Percentiles rank a stretch among this genome's conserved stretches.
These are phyloP conservation scores for Mastomys natalensis DNA, from an alignment of 2,113 vertebrate species.

Conservation along the genomic window DNA sequence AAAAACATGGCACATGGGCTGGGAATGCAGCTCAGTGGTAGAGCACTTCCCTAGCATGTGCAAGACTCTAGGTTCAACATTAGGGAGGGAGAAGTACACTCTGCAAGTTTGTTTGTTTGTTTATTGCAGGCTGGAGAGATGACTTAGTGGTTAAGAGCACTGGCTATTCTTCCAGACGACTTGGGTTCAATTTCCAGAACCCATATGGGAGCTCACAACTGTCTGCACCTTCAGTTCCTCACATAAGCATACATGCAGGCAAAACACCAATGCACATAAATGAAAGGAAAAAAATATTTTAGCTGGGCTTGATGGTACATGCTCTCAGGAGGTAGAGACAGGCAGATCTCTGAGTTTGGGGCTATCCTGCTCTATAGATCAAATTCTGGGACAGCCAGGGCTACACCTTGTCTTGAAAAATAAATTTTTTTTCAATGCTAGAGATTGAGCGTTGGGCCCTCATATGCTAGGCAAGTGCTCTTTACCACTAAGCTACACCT, in stretches of 20 bases:
- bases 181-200: neutral
- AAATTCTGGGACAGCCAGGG: neutral
- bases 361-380: neutral
- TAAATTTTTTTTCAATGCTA: neutral
- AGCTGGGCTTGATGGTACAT: neutral
- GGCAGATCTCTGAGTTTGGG: neutral
- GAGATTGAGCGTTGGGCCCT: neutral
- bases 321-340: neutral
- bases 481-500: neutral
- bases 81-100: neutral
- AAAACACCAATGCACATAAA: neutral
- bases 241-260: neutral
- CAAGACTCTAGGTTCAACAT: neutral
- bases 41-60: neutral
- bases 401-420: neutral
- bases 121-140: neutral
- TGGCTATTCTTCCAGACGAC: neutral
- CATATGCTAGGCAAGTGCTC: neutral
- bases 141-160: neutral
- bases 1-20: neutral
- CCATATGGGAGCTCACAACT: neutral
- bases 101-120: neutral
- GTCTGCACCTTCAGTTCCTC: neutral
- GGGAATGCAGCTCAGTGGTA: neutral
- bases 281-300: neutral